Evolutionary conservation across 2,888 invertebrate genomes (phyloP), one percentile per base, ranked within the genome.

Genomic region (Drosophila eohydei): DNA sequence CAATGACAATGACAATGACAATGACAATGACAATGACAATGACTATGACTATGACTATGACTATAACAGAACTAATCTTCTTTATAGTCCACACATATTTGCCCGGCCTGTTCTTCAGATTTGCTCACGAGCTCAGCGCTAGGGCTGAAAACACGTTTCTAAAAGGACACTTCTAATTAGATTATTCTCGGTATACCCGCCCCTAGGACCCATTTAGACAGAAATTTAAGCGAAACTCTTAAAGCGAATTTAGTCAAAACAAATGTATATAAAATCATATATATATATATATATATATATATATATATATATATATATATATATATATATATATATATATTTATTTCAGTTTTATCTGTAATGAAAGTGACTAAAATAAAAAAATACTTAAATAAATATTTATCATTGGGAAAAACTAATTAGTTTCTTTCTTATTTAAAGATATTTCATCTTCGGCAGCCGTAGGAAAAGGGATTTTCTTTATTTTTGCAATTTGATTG

Each of bases 401-500:
- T 2, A 11, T 12, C 16, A 16, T 7, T 16, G 7, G 11, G 12
- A 3, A 12, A 32, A 32, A 12, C 44, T 44, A 50, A 50, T 32
- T 32, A 12, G 34, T 32, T 34, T 34, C 16, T 8, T 30, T 30
- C 3, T 30, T 12, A 12, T 9, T 11, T 41, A 16, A 38, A 8
- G n/a, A 16, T 12, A 46, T 61, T 41, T 40, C 8, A 16, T 46
- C 16, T 30, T 28, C 9, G 26, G 6, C 50, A n/a, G 58, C 21
- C 43, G 4, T 9, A 57, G 26, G 9, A 1, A 26, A 56, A 16
- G 16, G 32, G 5, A 30, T 30, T 32, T 40, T 38, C n/a, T 59
- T 21, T 36, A n/a, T n/a, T 36, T 46, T n/a, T 30, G 48, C 48
- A 16, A 32, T 43, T 54, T 48, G 40, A 40, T 14, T 60, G 69